Conservation (phyloP, 2,888 invertebrate genomes). For the Hypolimnas misippus region DNA sequence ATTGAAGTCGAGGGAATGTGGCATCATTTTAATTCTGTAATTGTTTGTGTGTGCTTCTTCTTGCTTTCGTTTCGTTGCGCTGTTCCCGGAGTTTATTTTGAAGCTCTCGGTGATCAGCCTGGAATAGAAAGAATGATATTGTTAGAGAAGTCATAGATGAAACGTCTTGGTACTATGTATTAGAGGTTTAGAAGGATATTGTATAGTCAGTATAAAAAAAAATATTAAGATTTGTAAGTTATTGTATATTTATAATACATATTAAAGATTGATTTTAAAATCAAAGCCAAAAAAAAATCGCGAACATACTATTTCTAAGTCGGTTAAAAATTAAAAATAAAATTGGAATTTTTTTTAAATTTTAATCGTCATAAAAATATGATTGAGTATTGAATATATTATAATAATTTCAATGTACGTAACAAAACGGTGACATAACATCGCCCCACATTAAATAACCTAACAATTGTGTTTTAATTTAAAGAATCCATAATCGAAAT, state of each 20-base stretch:
- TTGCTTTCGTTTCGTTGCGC: slow-evolving; percentile 70
- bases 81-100: slow-evolving; percentile 79
- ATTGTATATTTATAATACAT: too few relatives aligned
- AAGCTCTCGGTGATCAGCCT: slow-evolving; percentile 82
- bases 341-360: too few relatives aligned
- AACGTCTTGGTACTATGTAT: too few relatives aligned
- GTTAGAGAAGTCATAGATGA: neutral
- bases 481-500: slow-evolving; percentile 3
- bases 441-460: slow-evolving; percentile 17
- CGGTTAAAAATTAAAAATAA: too few relatives aligned
- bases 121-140: slow-evolving; percentile 45
- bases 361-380: neutral
- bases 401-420: neutral
- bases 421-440: neutral
- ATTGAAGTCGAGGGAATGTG: slow-evolving; percentile 67
- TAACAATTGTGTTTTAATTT: slow-evolving; percentile 13
- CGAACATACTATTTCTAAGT: too few relatives aligned
- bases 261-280: too few relatives aligned
- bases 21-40: slow-evolving; percentile 73
- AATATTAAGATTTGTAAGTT: too few relatives aligned
- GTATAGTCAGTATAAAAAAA: too few relatives aligned
- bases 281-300: too few relatives aligned
- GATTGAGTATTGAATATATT: neutral
- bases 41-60: slow-evolving; percentile 64
- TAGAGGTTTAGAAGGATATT: too few relatives aligned